Base-by-base conservation (phyloP, 2,113 vertebrate species). In the Eretmochelys imbricata region DNA sequence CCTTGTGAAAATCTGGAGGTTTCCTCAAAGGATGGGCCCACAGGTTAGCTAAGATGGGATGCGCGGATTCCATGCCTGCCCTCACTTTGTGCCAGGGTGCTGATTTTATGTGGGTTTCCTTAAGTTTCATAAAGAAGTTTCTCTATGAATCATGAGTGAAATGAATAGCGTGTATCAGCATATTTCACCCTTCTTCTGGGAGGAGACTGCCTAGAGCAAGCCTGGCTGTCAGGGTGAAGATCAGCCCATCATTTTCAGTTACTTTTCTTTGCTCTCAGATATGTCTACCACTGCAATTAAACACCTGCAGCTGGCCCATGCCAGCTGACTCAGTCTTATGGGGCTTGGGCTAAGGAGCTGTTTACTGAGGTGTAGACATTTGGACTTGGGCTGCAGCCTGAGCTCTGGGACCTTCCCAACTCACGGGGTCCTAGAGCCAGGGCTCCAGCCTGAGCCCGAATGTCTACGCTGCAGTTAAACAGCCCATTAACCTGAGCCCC, bases 111-210 rank as follows among this genome's bases (percentile, higher is more conserved):
- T 46, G 84, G 81, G 8, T 79, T 75, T 84, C 48, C 79, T 79
- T 9, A 89, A 54, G 46, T 48, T 86, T 88, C 46, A 1, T 0
- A 1, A 35, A 14, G 81, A 88, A 3, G 14, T 31, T 87, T 83
- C 88, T 80, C 5, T 75, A 6, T 48, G 50, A 88, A 75, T 86
- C 5, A 1, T 10, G 16, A 88, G 51, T 10, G 13, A 46, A 88
- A 62, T 0, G 0, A 57, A 79, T 0, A 5, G 53, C 57, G 16
- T 14, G 53, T 16, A 53, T 88, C 1, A 5, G 46, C 57, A 35
- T 14, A 49, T 20, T 65, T 88, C 1, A 12, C 79, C 42, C 8
- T 46, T 27, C 25, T 48, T 48, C 75, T 78, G 38, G 72, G 42
- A 46, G 38, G 12, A 76, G 38, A 27, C 75, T 46, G 38, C 42